These are phyloP conservation scores for Thomomys bottae DNA, from an alignment of 2,113 vertebrate species.

Conservation along the genomic window DNA sequence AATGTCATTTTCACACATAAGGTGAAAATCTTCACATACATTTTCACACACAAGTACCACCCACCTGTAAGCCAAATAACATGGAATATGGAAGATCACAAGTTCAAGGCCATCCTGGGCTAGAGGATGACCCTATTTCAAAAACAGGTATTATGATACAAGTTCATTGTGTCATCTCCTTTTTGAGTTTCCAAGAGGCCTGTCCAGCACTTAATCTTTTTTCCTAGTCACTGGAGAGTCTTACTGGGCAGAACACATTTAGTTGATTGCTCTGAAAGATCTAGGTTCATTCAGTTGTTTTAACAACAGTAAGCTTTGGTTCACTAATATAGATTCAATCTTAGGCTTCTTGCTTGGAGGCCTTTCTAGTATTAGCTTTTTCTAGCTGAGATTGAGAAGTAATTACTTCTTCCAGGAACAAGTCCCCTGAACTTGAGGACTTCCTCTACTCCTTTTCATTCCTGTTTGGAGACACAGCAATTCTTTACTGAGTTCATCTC, in stretches of 20 bases:
- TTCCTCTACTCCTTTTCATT: neutral
- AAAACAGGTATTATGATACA: too few relatives aligned
- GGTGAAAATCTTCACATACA: too few relatives aligned
- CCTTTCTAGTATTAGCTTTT: neutral
- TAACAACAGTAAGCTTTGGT: neutral
- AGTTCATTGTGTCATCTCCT: neutral
- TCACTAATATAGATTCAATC: neutral
- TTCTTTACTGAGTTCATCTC: slow-evolving; percentile 23
- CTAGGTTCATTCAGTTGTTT: neutral
- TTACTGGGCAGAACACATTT: neutral
- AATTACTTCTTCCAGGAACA: neutral
- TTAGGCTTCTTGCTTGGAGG: neutral
- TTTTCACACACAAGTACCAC: too few relatives aligned
- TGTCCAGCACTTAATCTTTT: neutral
- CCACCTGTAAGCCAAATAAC: neutral
- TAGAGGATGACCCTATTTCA: too few relatives aligned
- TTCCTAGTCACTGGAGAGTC: neutral
- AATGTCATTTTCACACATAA: too few relatives aligned
- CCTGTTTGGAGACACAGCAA: neutral
- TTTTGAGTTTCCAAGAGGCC: neutral
- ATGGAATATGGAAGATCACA: too few relatives aligned
- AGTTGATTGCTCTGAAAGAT: neutral
- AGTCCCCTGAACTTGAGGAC: neutral
- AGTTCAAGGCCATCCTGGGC: too few relatives aligned
- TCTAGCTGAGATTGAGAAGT: neutral